Evolutionary conservation across 2,113 vertebrate genomes (phyloP).

Genomic region (Arizona elegans): DNA sequence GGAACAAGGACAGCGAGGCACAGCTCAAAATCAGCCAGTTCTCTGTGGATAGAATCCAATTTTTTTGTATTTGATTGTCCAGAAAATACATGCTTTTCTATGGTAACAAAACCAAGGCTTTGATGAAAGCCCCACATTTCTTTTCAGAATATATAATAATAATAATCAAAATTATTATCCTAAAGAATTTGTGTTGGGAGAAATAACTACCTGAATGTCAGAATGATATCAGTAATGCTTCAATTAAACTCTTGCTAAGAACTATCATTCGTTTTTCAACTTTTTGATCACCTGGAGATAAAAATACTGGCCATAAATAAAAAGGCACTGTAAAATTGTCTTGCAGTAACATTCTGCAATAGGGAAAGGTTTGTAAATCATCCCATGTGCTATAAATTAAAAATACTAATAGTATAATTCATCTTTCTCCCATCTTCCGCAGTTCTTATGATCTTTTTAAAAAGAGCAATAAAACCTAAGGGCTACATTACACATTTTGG

Average conservation of each 20-base stretch:
- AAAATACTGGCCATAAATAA: neutral
- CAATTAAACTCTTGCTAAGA: neutral
- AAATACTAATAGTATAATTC: neutral
- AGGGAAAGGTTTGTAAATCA: neutral
- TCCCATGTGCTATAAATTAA: neutral
- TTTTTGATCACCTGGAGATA: neutral
- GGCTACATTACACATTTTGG: neutral
- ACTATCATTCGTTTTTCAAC: neutral
- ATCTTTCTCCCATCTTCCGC: neutral
- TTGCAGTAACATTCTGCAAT: neutral
- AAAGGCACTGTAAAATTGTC: neutral
- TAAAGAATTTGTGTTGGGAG: neutral
- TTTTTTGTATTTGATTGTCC: neutral
- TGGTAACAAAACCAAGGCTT: neutral
- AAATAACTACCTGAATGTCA: neutral
- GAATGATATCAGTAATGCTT: neutral
- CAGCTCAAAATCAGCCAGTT: neutral
- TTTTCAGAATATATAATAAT: neutral
- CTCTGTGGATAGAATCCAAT: neutral
- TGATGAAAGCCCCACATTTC: neutral
- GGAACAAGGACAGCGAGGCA: conserved; percentile 16
- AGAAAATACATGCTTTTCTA: neutral
- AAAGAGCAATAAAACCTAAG: neutral
- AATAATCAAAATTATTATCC: neutral
- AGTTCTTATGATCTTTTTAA: neutral